Base-by-base conservation (phyloP, 2,113 vertebrate species). In the Lipotes vexillifer region DNA sequence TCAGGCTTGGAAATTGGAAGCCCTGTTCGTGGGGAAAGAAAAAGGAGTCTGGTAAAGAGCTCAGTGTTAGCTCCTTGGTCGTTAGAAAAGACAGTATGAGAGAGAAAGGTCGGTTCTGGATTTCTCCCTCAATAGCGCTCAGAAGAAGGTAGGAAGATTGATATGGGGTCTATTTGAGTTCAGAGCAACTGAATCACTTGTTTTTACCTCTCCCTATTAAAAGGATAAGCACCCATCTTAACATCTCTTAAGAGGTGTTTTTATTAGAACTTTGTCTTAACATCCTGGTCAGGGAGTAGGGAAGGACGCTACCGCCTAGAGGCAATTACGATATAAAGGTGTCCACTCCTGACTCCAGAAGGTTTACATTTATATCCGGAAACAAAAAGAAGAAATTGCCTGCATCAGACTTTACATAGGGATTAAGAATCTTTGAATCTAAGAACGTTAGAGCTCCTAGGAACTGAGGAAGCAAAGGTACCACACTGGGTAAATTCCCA, bases 1-100 rank as follows among this genome's bases (percentile, higher is more conserved):
- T 91, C 77, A 44, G 97, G 90, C 52, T 93, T 98, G 85, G 95
- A 93, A 89, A 97, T 93, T 29, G 95, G 85, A 97, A 98, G 96
- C 18, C 96, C 97, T 98, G 86, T 74, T 92, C 17, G 61, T 11
- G 41, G 49, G 6, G 69, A 92, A 96, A 92, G 68, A 84, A 95
- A 72, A 49, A 36, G 25, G 38, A 33, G 8, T 66, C 52, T 65
- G 14, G 33, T 90, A 80, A 93, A 75, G 36, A 92, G 31, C 3
- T 63, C 59, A 61, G 52, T 13, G 27, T 77, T 55, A 71, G 29
- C 8, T 86, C 57, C 68, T 88, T 52, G 74, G 72, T 93, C 27
- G 33, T 83, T 18, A 71, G 59, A 23, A 36, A 93, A 90, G 52
- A 92, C 7, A 38, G 8, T 7, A 49, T 15, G 33, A 71, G 3